Evolutionary conservation across 30 jellyfish, hydroid and myxozoan genomes (phyloP), one percentile per base, ranked within the genome.

Genomic region (Aurelia sp.): DNA sequence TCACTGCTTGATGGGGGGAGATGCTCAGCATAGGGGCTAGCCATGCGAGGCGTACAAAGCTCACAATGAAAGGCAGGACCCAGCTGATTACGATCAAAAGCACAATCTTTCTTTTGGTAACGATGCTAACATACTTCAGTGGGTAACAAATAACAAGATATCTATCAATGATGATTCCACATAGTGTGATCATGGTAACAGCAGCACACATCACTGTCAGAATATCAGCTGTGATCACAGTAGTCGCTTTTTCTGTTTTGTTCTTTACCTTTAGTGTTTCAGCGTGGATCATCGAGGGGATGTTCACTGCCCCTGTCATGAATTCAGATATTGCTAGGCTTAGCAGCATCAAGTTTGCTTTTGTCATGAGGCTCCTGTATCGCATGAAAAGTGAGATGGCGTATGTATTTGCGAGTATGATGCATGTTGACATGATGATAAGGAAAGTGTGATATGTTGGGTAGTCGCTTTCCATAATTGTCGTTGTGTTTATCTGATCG

Each of bases 261-360:
- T 22, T 22, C n/a, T 55, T 20, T 3, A 80, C 82, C 19, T 47
- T 73, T 11, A 13, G 37, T 16, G 62, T 55, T 33, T 65, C 85
- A 8, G 84, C 95, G 61, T 33, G 74, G 62, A 86, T 81, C 62
- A 65, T 18, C 60, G 82, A 51, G 4, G 95, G 95, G 2, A 86
- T 74, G 66, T 65, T 86, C 15, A 86, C 89, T 20, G 85, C 65
- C 19, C 95, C 95, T 15, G 95, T 86, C 79, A 86, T 71, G 50
- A 86, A 61, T 31, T 86, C 95, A 30, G 95, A 86, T 71, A 86
- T 53, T 11, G 95, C 87, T 61, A 85, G 60, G 64, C 94, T 85
- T n/a, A 85, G 66, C 40, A 85, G 76, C 75, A 85, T 8, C 82
- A 48, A 75, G 71, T 86, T 86, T 19, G 83, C 35, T 31, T 75